Conservation (phyloP, 23 tunicate genomes). For the Botrylloides violaceus region DNA sequence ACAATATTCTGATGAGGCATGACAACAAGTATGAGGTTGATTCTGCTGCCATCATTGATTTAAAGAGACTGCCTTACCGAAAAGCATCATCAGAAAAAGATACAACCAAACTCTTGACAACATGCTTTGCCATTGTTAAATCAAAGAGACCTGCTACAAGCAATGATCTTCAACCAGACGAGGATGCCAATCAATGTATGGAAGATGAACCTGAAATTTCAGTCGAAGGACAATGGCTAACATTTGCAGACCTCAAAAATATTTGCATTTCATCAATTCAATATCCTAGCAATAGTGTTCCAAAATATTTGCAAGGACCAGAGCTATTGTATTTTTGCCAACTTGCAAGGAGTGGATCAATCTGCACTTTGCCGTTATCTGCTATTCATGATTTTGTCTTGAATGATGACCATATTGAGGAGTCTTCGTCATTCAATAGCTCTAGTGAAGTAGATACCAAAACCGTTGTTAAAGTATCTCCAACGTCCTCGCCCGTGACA, state of each 20-base stretch:
- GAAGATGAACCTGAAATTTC: conserved; percentile 15
- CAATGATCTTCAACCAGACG: background rate
- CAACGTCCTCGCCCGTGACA: background rate
- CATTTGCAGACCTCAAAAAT: background rate
- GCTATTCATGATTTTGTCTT: background rate
- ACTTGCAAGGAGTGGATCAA: background rate
- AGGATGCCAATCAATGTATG: conserved; percentile 2
- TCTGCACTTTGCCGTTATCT: conserved; percentile 4
- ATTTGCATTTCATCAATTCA: background rate
- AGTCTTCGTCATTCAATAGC: background rate
- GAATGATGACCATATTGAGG: too few species aligned
- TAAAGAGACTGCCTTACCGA: background rate
- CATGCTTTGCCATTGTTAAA: conserved; percentile 1
- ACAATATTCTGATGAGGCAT: background rate
- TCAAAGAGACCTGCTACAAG: background rate
- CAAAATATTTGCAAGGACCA: conserved; percentile 6
- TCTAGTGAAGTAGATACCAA: background rate
- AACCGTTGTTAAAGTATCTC: background rate
- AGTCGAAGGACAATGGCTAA: background rate
- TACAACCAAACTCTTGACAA: background rate
- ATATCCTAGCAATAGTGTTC: background rate
- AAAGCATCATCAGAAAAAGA: background rate
- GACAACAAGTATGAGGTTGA: background rate
- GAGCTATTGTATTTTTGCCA: conserved; percentile 12
- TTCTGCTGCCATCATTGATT: background rate